A percentile compares a stretch with the other conserved stretches of the same genome.
phyloP scores from a whole-genome alignment of 2,113 vertebrate genomes.

The Rhegmatorhina hoffmannsi region DNA sequence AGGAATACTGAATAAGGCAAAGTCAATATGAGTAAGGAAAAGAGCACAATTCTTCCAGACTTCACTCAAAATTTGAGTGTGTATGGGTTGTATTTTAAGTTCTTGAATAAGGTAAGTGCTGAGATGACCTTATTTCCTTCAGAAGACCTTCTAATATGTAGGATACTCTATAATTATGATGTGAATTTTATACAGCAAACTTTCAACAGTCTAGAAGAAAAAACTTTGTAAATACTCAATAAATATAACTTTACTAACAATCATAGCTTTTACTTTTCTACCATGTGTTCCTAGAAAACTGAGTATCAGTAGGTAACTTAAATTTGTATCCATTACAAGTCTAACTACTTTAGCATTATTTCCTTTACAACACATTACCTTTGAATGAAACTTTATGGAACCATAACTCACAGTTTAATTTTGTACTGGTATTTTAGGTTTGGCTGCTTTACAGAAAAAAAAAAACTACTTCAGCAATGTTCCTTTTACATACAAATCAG shows the following conservation, averaged over 20 bases:
- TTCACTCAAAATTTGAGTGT: not conserved
- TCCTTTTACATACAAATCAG: constrained; percentile 8
- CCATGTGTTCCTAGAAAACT: not conserved
- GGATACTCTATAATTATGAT: not conserved
- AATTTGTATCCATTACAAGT: not conserved
- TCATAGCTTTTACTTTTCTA: not conserved
- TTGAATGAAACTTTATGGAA: not conserved
- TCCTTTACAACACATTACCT: not conserved
- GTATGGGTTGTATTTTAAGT: not conserved
- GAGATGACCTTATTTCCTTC: not conserved
- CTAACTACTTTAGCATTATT: not conserved
- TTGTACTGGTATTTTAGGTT: not conserved
- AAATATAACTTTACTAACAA: not conserved
- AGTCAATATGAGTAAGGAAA: not conserved
- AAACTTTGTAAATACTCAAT: not conserved
- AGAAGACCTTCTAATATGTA: not conserved
- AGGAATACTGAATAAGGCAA: not conserved
- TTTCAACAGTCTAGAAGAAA: not conserved
- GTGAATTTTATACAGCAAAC: not conserved
- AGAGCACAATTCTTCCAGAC: not conserved
- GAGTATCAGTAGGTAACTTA: not conserved
- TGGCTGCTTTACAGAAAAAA: not conserved
- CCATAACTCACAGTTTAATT: not conserved
- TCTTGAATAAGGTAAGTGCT: not conserved
- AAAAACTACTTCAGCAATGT: not conserved